Percentiles rank a stretch among this genome's conserved stretches.
Conservation (phyloP, 2,113 vertebrate genomes). For the Enhydra lutris region DNA sequence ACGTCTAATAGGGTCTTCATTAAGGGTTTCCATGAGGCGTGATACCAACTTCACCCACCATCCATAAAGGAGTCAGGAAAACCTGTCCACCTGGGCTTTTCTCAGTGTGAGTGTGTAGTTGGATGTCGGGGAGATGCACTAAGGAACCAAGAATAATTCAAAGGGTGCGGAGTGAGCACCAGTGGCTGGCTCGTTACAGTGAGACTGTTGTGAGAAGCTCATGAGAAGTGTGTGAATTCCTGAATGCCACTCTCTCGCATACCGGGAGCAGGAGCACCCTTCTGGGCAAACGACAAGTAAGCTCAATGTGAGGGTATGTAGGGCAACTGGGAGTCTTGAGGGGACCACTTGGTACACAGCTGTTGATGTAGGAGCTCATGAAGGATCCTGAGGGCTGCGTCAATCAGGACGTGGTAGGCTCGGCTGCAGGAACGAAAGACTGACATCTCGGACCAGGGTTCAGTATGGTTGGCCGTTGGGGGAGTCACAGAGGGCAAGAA, state of each 20-base stretch:
- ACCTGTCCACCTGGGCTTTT: accelerated
- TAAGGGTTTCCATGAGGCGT: neutral
- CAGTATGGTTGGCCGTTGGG: neutral
- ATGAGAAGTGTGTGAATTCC: neutral
- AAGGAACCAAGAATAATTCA: neutral
- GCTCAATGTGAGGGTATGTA: too few species aligned
- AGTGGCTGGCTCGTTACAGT: neutral
- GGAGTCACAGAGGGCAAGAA: neutral
- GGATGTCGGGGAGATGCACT: too few species aligned
- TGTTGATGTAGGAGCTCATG: neutral
- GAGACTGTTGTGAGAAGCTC: neutral
- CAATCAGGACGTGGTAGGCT: neutral
- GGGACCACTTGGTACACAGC: neutral
- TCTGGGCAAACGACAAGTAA: neutral
- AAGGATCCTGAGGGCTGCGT: accelerated
- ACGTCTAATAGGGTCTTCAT: neutral
- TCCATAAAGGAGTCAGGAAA: neutral
- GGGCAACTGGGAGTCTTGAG: neutral
- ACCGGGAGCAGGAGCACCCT: neutral
- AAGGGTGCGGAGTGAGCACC: neutral
- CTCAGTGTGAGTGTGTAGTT: neutral
- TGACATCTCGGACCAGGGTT: neutral
- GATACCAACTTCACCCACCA: neutral
- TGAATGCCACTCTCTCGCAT: neutral
- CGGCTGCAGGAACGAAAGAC: neutral